Conservation (phyloP, 1,140 invertebrate species). For the Notospermus geniculatus region DNA sequence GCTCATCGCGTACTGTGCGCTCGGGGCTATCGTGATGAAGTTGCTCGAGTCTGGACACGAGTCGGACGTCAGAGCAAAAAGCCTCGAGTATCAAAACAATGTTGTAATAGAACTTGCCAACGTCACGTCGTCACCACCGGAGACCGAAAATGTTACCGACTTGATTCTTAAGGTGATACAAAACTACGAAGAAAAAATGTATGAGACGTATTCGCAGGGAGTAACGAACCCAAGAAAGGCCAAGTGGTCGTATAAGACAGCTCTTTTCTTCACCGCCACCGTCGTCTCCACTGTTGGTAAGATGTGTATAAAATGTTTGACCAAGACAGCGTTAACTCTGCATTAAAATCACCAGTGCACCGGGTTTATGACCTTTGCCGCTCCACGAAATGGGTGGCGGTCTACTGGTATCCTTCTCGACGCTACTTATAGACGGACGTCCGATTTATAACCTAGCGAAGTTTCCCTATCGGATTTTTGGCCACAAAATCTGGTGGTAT, state of each 20-base stretch:
- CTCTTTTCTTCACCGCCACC: slow-evolving; percentile 4
- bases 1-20: background rate
- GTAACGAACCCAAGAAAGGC: background rate
- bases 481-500: too few relatives aligned
- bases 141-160: background rate
- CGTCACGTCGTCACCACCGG: background rate
- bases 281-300: slow-evolving; percentile 4
- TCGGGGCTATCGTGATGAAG: background rate
- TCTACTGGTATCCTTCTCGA: too few relatives aligned
- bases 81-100: background rate
- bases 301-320: background rate
- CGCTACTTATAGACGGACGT: too few relatives aligned
- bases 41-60: slow-evolving; percentile 1
- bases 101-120: background rate
- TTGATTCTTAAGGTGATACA: background rate
- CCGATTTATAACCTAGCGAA: too few relatives aligned
- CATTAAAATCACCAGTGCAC: too few relatives aligned
- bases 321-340: background rate
- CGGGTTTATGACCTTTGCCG: too few relatives aligned
- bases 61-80: too few relatives aligned
- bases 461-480: too few relatives aligned
- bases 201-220: background rate
- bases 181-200: background rate
- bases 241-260: background rate
- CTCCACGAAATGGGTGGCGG: too few relatives aligned